These are phyloP conservation scores for Bergia sp. DNA, from an alignment of 92 coral and sea anemone species.

Conservation along the genomic window DNA sequence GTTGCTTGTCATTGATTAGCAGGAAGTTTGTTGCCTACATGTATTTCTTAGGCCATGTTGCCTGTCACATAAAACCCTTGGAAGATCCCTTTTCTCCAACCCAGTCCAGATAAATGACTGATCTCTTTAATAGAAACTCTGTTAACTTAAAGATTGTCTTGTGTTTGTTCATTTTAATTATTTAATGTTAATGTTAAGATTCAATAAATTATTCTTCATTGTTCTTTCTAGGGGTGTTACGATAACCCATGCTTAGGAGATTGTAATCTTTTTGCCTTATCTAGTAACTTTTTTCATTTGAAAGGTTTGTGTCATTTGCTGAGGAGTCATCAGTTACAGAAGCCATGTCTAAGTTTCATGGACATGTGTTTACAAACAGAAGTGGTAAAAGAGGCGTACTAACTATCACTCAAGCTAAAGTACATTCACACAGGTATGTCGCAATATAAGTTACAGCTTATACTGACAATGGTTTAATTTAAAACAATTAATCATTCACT, in stretches of 20 bases:
- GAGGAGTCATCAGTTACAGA: slow-evolving; percentile 5
- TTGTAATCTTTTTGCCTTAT: not conserved
- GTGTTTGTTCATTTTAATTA: too few relatives aligned
- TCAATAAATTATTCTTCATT: too few relatives aligned
- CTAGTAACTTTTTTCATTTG: not conserved
- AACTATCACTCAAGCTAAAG: not conserved
- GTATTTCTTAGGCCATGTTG: too few relatives aligned
- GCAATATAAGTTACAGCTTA: not conserved
- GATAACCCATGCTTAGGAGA: too few relatives aligned
- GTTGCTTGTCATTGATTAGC: too few relatives aligned
- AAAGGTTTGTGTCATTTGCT: slow-evolving; percentile 33
- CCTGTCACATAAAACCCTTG: too few relatives aligned
- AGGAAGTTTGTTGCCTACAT: too few relatives aligned
- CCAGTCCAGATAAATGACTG: too few relatives aligned
- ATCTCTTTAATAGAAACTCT: too few relatives aligned
- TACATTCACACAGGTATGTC: not conserved
- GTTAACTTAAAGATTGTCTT: too few relatives aligned
- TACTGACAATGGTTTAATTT: not conserved
- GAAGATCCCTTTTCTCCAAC: too few relatives aligned
- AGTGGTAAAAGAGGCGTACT: not conserved
- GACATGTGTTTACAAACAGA: not conserved
- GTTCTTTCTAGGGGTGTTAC: not conserved
- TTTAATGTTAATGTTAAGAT: too few relatives aligned
- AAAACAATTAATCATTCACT: not conserved
- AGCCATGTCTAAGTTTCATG: slow-evolving; percentile 21